Evolutionary conservation across 2,888 invertebrate genomes (phyloP), one percentile per base, ranked within the genome.

Genomic region (Magallana nippona): DNA sequence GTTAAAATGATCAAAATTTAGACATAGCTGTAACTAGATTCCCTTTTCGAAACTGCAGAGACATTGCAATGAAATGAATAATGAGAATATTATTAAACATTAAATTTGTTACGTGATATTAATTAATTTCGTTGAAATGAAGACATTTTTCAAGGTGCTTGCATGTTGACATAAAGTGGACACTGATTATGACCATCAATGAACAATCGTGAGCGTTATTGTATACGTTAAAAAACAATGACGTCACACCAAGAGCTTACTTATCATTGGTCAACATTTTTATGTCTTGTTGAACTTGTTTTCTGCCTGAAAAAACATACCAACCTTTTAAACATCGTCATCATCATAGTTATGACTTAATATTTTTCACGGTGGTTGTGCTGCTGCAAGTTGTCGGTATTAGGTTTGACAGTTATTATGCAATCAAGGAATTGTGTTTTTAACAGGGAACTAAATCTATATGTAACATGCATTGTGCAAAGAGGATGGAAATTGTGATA

Each of bases 271-370:
- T 63, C 27, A 27, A 10, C 27, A 63, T 22, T 63, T n/a, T 79
- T 58, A 79, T 55, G 60, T 5, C 56, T 82, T 82, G 82, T 71
- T 63, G 82, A 82, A 82, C 63, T 82, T 82, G 71, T 63, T 82
- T 22, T 82, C 82, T 13, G 82, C 82, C 82, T 82, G 82, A 57
- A 79, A 79, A 27, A 55, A 55, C 1, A 15, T n/a, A 3, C 15
- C 55, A 55, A 44, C 19, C 19, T 19, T 63, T 63, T 44, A 44
- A 44, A 44, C 27, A 63, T 22, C 22, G 11, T 63, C 63, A 63
- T 27, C 63, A 63, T 10, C 15, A 3, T 60, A 5, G 1, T n/a
- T 5, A 22, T 63, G 22, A 63, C 10, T 2, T 2, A 27, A 60
- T 60, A 60, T n/a, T 60, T n/a, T n/a, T 44, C 44, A 44, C 5